A percentile compares a stretch with the other conserved stretches of the same genome.
Conservation (phyloP, 2,797 vertebrate species). For the Peromyscus aztecus region DNA sequence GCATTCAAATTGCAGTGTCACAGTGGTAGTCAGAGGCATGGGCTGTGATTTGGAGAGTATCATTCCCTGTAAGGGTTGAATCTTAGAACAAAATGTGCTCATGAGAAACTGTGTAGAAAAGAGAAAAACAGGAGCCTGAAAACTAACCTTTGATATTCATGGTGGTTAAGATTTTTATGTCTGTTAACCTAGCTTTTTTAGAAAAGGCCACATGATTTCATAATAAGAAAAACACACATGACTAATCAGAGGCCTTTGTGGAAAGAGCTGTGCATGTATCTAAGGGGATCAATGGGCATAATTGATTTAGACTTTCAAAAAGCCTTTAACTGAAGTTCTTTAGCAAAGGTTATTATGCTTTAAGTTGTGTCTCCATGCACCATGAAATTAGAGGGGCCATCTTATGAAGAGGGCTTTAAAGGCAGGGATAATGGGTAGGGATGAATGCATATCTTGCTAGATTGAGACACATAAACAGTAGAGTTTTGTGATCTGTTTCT, state of each 20-base stretch:
- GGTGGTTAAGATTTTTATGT: constrained; percentile 54
- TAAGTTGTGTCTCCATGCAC: constrained; percentile 44
- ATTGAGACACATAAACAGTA: constrained; percentile 46
- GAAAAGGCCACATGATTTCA: constrained; percentile 27
- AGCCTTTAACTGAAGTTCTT: constrained; percentile 63
- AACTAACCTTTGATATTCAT: constrained; percentile 66
- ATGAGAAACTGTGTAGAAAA: constrained; percentile 35
- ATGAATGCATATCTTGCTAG: constrained; percentile 55
- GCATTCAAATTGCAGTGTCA: constrained; percentile 52
- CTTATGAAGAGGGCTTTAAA: constrained; percentile 69
- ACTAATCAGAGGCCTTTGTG: constrained; percentile 69
- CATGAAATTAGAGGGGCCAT: constrained; percentile 46
- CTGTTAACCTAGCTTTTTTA: constrained; percentile 50
- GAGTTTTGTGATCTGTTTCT: constrained; percentile 71
- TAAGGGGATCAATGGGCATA: constrained; percentile 63
- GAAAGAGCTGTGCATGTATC: constrained; percentile 53
- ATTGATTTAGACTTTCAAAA: constrained; percentile 72
- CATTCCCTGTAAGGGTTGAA: constrained; percentile 38
- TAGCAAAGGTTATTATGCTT: constrained; percentile 67
- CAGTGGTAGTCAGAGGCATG: neutral
- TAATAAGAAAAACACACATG: constrained; percentile 60
- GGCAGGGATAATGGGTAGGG: constrained; percentile 31
- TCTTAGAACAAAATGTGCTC: constrained; percentile 57
- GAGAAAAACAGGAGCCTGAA: constrained; percentile 54
- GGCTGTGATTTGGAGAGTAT: constrained; percentile 35